phyloP scores from a whole-genome alignment of 2,888 invertebrate species.

The Drosophila algonquin region DNA sequence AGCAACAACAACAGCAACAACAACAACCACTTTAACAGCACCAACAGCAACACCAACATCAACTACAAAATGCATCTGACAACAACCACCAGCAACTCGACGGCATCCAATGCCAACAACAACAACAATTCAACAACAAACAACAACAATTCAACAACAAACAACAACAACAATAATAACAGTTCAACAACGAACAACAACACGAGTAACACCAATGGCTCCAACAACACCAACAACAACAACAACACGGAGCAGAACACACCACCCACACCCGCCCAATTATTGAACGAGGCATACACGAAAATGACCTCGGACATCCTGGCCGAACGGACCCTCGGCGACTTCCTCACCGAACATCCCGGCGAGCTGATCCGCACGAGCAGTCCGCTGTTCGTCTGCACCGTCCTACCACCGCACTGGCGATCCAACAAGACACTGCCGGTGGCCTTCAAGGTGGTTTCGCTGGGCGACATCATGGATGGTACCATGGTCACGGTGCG shows the following conservation, averaged over 20 bases:
- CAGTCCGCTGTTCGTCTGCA: constrained; percentile 97
- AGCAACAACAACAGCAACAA: constrained; percentile 45
- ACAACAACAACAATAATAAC: constrained; percentile 66
- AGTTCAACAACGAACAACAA: constrained; percentile 71
- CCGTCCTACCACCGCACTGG: constrained; percentile 98
- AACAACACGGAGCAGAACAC: constrained; percentile 86
- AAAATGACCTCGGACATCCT: constrained; percentile 96
- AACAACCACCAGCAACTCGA: constrained; percentile 67
- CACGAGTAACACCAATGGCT: constrained; percentile 84
- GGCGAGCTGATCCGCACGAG: constrained; percentile 96
- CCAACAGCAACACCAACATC: constrained; percentile 50
- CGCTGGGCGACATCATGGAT: constrained; percentile 96
- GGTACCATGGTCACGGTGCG: constrained; percentile 97
- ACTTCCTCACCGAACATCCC: constrained; percentile 94
- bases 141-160: constrained; percentile 62
- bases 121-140: constrained; percentile 51
- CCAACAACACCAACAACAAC: constrained; percentile 79
- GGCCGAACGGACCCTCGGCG: constrained; percentile 93
- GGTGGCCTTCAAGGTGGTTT: constrained; percentile 97
- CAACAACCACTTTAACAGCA: constrained; percentile 50
- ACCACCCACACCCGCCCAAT: constrained; percentile 88
- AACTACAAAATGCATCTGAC: constrained; percentile 81
- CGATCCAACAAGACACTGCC: constrained; percentile 99
- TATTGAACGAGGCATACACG: constrained; percentile 92
- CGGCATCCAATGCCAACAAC: constrained; percentile 74